Evolutionary conservation across 2,888 invertebrate genomes (phyloP).

Genomic region (Limnephilus auricula): DNA sequence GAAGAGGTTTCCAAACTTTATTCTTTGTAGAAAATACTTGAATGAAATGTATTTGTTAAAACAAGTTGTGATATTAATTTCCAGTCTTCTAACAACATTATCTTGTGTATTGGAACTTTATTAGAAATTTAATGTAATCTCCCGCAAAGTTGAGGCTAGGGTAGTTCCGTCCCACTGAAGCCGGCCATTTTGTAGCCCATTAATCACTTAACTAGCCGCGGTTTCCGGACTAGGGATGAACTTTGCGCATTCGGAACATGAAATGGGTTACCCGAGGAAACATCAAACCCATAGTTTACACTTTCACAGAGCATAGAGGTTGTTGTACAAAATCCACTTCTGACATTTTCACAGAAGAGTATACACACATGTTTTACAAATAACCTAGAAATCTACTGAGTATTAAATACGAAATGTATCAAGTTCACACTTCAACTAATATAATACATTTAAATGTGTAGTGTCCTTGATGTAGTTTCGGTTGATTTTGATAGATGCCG

Average conservation of each 20-base stretch:
- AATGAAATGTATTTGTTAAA: background rate
- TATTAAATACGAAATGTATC: too few species aligned
- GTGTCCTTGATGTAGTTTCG: too few species aligned
- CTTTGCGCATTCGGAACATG: constrained; percentile 4
- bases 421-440: too few species aligned
- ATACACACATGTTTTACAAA: background rate
- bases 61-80: background rate
- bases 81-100: background rate
- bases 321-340: background rate
- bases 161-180: background rate
- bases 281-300: constrained; percentile 7
- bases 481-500: too few species aligned
- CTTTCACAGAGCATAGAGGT: background rate
- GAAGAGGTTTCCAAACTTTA: too few species aligned
- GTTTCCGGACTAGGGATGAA: constrained; percentile 12
- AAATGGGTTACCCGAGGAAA: constrained; percentile 21
- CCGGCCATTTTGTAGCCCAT: constrained; percentile 24
- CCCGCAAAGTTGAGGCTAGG: background rate
- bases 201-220: constrained; percentile 38
- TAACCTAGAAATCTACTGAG: too few species aligned
- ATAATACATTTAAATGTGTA: too few species aligned
- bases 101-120: background rate
- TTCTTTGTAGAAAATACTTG: background rate
- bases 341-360: background rate
- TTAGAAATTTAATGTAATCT: background rate